These are phyloP conservation scores for Drosophila demipolita DNA, from an alignment of 2,888 invertebrate species.

Conservation along the genomic window DNA sequence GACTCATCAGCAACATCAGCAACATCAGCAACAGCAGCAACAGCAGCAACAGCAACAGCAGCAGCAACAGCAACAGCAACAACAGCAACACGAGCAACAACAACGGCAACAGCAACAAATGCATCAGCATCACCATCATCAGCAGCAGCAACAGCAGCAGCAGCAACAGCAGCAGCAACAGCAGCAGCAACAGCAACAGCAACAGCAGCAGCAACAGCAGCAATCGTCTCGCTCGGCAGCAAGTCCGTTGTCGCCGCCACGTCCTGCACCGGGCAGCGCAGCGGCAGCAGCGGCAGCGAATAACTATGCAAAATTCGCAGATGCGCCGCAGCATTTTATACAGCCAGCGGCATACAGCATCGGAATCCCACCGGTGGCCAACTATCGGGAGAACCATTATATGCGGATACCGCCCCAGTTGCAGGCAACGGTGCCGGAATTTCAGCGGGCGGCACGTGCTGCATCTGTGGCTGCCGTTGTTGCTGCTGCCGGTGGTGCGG, in stretches of 20 bases:
- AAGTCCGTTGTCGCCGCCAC: constrained; percentile 85
- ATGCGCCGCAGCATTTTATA: constrained; percentile 84
- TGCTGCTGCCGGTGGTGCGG: constrained; percentile 38
- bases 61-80: constrained; percentile 82
- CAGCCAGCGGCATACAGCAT: constrained; percentile 84
- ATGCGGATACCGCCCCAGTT: constrained; percentile 84
- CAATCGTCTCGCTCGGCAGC: constrained; percentile 84
- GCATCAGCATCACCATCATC: constrained; percentile 73
- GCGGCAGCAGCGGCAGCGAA: constrained; percentile 82
- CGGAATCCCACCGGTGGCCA: constrained; percentile 81
- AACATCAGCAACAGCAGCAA: constrained; percentile 61
- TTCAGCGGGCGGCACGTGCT: constrained; percentile 78
- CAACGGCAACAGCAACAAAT: constrained; percentile 72
- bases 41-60: constrained; percentile 80
- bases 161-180: constrained; percentile 73
- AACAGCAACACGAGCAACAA: constrained; percentile 71
- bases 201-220: constrained; percentile 74
- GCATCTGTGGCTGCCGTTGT: constrained; percentile 69
- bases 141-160: constrained; percentile 71
- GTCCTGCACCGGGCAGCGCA: constrained; percentile 82
- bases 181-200: constrained; percentile 74
- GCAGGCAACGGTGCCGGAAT: constrained; percentile 79
- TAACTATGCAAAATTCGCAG: constrained; percentile 83
- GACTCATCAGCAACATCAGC: constrained; percentile 70
- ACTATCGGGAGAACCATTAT: constrained; percentile 84